Evolutionary conservation across 30 jellyfish, hydroid and myxozoan genomes (phyloP).

Genomic region (Aurelia sp.): DNA sequence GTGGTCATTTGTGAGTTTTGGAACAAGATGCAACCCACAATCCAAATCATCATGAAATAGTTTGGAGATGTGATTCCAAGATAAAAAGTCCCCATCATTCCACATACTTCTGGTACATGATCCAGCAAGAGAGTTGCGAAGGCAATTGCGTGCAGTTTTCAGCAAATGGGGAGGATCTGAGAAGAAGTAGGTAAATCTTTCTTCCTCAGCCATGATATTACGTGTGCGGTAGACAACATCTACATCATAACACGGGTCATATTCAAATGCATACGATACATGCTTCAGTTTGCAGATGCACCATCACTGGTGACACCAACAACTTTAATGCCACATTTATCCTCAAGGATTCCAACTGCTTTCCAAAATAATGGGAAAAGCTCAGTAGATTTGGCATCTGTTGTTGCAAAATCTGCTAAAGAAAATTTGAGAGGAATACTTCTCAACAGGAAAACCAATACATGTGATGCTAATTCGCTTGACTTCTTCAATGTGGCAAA

Average conservation of each 20-base stretch:
- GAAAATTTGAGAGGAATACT: conserved; percentile 57
- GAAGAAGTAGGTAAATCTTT: conserved; percentile 29
- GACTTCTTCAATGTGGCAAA: conserved; percentile 35
- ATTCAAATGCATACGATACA: conserved; percentile 28
- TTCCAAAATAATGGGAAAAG: conserved; percentile 60
- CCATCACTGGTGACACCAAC: conserved; percentile 63
- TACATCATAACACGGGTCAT: conserved; percentile 6
- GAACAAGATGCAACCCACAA: too few relatives aligned
- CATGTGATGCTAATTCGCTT: conserved; percentile 45
- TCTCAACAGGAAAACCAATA: conserved; percentile 29
- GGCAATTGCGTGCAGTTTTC: conserved; percentile 24
- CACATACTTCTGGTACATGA: conserved; percentile 23
- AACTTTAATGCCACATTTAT: conserved; percentile 3
- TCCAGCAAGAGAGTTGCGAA: conserved; percentile 20
- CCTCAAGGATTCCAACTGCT: conserved; percentile 24
- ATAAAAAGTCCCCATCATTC: conserved; percentile 27
- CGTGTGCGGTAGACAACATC: conserved; percentile 43
- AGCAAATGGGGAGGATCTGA: conserved; percentile 1
- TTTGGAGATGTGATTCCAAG: conserved; percentile 37
- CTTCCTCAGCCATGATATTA: conserved; percentile 28
- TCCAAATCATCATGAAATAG: too few relatives aligned
- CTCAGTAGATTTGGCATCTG: conserved; percentile 47
- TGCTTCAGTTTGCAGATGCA: conserved; percentile 42
- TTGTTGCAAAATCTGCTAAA: conserved; percentile 64
- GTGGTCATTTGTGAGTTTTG: too few relatives aligned